Evolutionary conservation across 2,888 invertebrate species (phyloP).

Genomic region (Scaeva pyrastri): DNA sequence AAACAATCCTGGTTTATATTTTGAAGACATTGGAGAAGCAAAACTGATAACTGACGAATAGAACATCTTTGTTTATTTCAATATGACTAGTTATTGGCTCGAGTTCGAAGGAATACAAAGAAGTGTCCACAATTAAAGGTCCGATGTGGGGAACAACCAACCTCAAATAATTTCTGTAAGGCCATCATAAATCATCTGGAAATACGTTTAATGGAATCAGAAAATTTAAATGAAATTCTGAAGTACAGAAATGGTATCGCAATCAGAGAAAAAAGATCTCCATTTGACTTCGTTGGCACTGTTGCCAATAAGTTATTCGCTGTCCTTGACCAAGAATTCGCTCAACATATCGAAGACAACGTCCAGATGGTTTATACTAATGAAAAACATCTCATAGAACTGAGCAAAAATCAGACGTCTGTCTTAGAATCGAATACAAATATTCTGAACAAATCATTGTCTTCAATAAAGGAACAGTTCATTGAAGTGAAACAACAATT

Average conservation of each 20-base stretch:
- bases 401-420: not conserved
- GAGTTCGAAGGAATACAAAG: conserved; percentile 9
- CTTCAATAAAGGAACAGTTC: not conserved
- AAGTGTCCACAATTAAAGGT: not conserved
- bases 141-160: not conserved
- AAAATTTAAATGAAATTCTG: too few relatives aligned
- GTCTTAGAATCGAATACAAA: not conserved
- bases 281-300: too few relatives aligned
- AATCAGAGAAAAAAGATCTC: too few relatives aligned
- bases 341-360: conserved; percentile 2
- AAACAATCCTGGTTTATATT: conserved; percentile 25
- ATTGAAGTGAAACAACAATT: not conserved
- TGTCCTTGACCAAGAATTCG: conserved; percentile 22
- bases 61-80: conserved; percentile 16
- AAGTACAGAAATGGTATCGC: too few relatives aligned
- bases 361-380: too few relatives aligned
- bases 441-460: not conserved
- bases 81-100: conserved; percentile 11
- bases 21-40: conserved; percentile 20
- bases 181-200: not conserved
- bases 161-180: conserved; percentile 3
- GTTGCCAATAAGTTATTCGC: conserved; percentile 11
- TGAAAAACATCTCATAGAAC: too few relatives aligned
- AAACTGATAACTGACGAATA: conserved; percentile 1
- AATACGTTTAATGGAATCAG: too few relatives aligned